phyloP scores from a whole-genome alignment of 2,888 invertebrate genomes.

The Lordiphosa andalusiaca region DNA sequence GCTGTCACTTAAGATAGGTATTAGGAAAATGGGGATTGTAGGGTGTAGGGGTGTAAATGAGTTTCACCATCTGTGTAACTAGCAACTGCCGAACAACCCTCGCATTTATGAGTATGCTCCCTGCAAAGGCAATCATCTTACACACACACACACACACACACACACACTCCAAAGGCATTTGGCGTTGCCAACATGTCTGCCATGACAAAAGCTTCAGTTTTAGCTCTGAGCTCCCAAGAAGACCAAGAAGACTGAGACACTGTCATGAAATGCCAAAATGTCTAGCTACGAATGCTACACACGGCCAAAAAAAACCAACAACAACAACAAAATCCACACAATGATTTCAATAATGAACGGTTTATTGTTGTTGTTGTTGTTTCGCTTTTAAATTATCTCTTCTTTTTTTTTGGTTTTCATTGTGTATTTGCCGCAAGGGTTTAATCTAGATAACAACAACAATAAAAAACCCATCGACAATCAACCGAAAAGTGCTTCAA shows the following conservation, averaged over 20 bases:
- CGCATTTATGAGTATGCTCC: constrained; percentile 43
- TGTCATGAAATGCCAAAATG: constrained; percentile 74
- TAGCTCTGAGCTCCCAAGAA: constrained; percentile 12
- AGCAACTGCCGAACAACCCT: background rate
- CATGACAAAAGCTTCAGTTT: constrained; percentile 60
- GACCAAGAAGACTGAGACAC: constrained; percentile 45
- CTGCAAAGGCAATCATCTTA: constrained; percentile 35
- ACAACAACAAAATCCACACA: constrained; percentile 39
- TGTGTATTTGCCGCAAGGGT: constrained; percentile 56
- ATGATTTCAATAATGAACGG: constrained; percentile 75
- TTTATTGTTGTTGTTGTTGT: constrained; percentile 22
- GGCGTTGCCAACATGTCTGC: constrained; percentile 73
- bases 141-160: constrained; percentile 29
- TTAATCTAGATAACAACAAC: constrained; percentile 68
- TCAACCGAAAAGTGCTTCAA: constrained; percentile 51
- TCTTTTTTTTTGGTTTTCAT: constrained; percentile 24
- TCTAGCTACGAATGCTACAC: constrained; percentile 67
- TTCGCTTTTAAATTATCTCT: background rate
- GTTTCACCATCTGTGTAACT: too few species aligned
- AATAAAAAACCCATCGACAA: constrained; percentile 33
- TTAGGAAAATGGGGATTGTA: too few species aligned
- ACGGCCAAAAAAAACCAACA: constrained; percentile 32
- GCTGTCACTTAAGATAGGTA: too few species aligned
- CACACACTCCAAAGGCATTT: constrained; percentile 53
- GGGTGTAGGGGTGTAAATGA: too few species aligned